Evolutionary conservation across 2,888 invertebrate species (phyloP), one percentile per base, ranked within the genome.

Genomic region (Sipha maydis): DNA sequence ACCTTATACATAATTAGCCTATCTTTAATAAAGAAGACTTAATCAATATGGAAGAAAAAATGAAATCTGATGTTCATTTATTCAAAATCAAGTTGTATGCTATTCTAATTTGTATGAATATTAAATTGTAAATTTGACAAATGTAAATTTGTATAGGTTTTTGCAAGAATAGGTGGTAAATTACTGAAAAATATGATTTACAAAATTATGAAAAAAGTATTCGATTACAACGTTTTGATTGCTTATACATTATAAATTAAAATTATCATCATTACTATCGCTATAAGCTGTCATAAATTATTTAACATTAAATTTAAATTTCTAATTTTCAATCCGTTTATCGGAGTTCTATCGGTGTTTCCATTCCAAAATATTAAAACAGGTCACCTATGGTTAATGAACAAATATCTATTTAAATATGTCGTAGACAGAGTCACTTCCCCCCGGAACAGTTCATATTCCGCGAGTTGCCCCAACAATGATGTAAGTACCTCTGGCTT

Each of bases 171-270:
- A 11, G 75, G 41, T 41, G 75, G 75, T n/a, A 76, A 76, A 76
- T 76, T 41, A 38, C 41, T 76, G 0, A 76, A 76, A 41, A 41
- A 41, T n/a, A 41, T 76, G 41, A 38, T 76, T 5, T 76, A 76
- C 41, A 76, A 41, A 76, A 76, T 76, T n/a, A 76, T 76, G 41
- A 76, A 76, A n/a, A 76, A 4, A 76, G 75, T 76, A 41, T 76
- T 76, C 14, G 75, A n/a, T 76, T 38, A 76, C 41, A 41, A 76
- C 11, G n/a, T 76, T n/a, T 76, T 76, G n/a, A 41, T 41, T n/a
- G 21, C 21, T 34, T 75, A 38, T 8, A 75, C 75, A 34, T 75
- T n/a, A n/a, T n/a, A n/a, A n/a, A n/a, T n/a, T n/a, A n/a, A n/a
- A n/a, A n/a, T n/a, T n/a, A n/a, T n/a, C n/a, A n/a, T n/a, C n/a